phyloP scores from a whole-genome alignment of 2,888 invertebrate genomes.

The Neoaliturus tenellus region DNA sequence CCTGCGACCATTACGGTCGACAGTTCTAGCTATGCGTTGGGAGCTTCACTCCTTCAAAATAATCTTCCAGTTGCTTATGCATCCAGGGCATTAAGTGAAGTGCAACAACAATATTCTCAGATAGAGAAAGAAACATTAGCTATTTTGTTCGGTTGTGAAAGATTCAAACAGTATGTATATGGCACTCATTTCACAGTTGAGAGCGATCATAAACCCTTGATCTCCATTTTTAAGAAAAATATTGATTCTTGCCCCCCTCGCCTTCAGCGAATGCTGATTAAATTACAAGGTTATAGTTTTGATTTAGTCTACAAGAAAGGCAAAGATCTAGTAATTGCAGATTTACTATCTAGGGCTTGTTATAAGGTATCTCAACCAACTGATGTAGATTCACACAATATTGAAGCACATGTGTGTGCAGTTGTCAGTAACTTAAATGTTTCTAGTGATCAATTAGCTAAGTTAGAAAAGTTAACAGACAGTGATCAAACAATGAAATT shows the following conservation, averaged over 20 bases:
- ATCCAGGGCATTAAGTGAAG: conserved; percentile 48
- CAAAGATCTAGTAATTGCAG: conserved; percentile 33
- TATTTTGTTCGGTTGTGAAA: conserved; percentile 54
- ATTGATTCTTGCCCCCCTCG: conserved; percentile 23
- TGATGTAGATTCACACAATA: conserved; percentile 16
- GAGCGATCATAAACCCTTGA: conserved; percentile 54
- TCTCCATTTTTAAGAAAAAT: conserved; percentile 4
- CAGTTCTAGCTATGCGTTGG: conserved; percentile 48
- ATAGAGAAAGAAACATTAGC: conserved; percentile 56
- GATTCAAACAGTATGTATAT: conserved; percentile 44
- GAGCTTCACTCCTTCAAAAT: conserved; percentile 51
- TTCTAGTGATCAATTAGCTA: not conserved
- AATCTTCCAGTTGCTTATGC: conserved; percentile 54
- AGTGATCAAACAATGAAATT: not conserved
- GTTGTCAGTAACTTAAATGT: conserved; percentile 7
- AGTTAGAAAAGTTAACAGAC: not conserved
- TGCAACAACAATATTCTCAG: conserved; percentile 46
- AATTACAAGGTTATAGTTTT: conserved; percentile 31
- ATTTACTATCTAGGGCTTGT: conserved; percentile 44
- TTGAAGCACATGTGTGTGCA: conserved; percentile 30
- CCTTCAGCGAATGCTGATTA: conserved; percentile 28
- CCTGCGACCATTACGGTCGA: conserved; percentile 46
- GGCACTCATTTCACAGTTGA: conserved; percentile 46
- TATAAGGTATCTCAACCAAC: not conserved
- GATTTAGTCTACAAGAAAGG: conserved; percentile 39